A percentile compares a stretch with the other conserved stretches of the same genome.
These are phyloP conservation scores for Bombus soroeensis DNA, from an alignment of 1,140 invertebrate species.

Conservation along the genomic window DNA sequence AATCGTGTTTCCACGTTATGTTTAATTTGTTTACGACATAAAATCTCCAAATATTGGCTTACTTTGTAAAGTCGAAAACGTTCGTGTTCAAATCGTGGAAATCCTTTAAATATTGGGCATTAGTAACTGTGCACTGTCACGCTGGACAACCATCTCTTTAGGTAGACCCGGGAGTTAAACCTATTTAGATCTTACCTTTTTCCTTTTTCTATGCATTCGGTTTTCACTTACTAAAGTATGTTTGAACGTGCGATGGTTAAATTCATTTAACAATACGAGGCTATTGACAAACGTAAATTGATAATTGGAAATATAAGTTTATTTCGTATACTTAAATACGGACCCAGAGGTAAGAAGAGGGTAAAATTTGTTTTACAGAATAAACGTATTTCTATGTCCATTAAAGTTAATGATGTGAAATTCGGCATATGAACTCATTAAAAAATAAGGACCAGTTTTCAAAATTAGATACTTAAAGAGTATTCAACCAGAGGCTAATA, in stretches of 20 bases:
- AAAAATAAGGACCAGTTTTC: too few relatives aligned
- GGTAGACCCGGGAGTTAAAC: slow-evolving; percentile 34
- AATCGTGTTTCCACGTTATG: slow-evolving; percentile 30
- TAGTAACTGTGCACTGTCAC: slow-evolving; percentile 57
- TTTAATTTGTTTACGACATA: not conserved
- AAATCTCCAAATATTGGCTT: slow-evolving; percentile 64
- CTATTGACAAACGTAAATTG: not conserved
- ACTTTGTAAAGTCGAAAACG: slow-evolving; percentile 81
- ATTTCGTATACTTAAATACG: not conserved
- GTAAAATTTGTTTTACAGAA: slow-evolving; percentile 19
- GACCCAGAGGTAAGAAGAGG: slow-evolving; percentile 21
- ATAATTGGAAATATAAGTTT: not conserved
- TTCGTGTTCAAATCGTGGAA: slow-evolving; percentile 73
- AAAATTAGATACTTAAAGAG: too few relatives aligned
- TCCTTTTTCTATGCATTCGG: not conserved
- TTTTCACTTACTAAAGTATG: not conserved
- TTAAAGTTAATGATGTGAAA: too few relatives aligned
- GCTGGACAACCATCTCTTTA: slow-evolving; percentile 47
- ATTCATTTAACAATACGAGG: not conserved
- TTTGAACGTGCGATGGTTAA: not conserved
- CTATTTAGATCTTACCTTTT: not conserved
- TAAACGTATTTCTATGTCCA: too few relatives aligned
- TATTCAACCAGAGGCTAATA: too few relatives aligned
- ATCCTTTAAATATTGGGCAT: slow-evolving; percentile 55
- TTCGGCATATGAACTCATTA: too few relatives aligned